phyloP scores from a whole-genome alignment of 2,888 invertebrate genomes.

The Nasonovia ribisnigri region DNA sequence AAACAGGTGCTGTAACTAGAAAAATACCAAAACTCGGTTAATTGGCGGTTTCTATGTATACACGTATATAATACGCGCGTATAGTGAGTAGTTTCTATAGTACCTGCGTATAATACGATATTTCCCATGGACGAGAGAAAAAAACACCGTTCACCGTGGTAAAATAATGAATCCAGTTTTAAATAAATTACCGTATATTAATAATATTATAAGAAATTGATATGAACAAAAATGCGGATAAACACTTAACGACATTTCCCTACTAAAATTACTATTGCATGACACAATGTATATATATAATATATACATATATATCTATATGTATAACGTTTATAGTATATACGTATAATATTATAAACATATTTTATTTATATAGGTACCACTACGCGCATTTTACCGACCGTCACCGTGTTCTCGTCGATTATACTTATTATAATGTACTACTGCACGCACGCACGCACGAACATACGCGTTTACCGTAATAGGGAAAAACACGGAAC shows the following conservation, averaged over 20 bases:
- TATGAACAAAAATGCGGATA: constrained; percentile 39
- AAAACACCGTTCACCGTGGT: constrained; percentile 39
- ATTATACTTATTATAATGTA: constrained; percentile 5
- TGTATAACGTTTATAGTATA: not conserved
- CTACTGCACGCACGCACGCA: not conserved
- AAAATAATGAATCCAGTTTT: constrained; percentile 52
- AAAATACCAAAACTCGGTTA: constrained; percentile 55
- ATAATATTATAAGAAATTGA: constrained; percentile 52
- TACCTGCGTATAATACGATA: constrained; percentile 31
- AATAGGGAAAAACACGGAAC: not conserved
- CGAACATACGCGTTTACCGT: not conserved
- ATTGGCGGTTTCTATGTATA: constrained; percentile 48
- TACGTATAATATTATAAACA: not conserved
- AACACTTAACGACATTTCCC: constrained; percentile 49
- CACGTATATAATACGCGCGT: too few relatives aligned
- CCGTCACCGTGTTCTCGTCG: constrained; percentile 15
- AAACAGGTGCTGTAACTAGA: constrained; percentile 56
- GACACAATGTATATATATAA: constrained; percentile 16
- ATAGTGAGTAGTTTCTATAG: not conserved
- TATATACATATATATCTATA: not conserved
- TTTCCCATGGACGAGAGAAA: constrained; percentile 48
- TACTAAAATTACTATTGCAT: constrained; percentile 47
- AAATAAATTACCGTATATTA: constrained; percentile 56
- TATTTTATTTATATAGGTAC: not conserved
- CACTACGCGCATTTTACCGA: constrained; percentile 16